These are phyloP conservation scores for Cataglyphis cursor DNA, from an alignment of 2,888 invertebrate species.

Conservation along the genomic window DNA sequence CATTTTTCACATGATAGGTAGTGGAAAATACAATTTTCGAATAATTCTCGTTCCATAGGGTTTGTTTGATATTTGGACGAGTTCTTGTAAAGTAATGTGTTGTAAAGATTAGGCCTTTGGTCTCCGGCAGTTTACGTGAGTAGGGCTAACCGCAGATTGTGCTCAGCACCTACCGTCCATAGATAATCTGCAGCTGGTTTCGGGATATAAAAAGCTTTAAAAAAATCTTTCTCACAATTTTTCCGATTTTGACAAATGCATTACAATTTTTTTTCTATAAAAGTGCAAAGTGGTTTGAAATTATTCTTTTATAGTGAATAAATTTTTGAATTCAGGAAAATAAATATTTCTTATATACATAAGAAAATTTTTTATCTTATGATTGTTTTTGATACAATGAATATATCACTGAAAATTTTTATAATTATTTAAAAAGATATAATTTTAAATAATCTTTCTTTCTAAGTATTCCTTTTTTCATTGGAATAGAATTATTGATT, in stretches of 20 bases:
- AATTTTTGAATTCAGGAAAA: background rate
- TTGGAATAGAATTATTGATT: background rate
- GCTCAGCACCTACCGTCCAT: slow-evolving; percentile 58
- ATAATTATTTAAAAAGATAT: background rate
- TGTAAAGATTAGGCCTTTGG: slow-evolving; percentile 42
- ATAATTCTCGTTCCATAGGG: slow-evolving; percentile 44
- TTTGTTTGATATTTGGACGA: slow-evolving; percentile 51
- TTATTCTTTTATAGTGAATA: background rate
- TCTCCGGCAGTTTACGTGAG: slow-evolving; percentile 47
- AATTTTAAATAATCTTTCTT: background rate
- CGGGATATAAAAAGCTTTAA: slow-evolving; percentile 8
- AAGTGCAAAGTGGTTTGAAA: background rate
- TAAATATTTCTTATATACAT: background rate
- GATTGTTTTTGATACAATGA: background rate
- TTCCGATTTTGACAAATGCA: background rate
- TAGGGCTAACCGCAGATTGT: slow-evolving; percentile 30
- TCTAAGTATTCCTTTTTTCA: background rate
- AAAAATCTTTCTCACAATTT: background rate
- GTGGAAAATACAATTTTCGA: slow-evolving; percentile 39
- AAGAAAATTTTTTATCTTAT: background rate
- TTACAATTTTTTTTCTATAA: background rate
- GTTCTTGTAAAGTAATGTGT: slow-evolving; percentile 50
- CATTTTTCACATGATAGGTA: slow-evolving; percentile 49
- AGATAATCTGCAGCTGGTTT: slow-evolving; percentile 51
- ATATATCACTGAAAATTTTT: background rate